Evolutionary conservation across 1,140 invertebrate species (phyloP).

Genomic region (Drosophila kurseongensis): DNA sequence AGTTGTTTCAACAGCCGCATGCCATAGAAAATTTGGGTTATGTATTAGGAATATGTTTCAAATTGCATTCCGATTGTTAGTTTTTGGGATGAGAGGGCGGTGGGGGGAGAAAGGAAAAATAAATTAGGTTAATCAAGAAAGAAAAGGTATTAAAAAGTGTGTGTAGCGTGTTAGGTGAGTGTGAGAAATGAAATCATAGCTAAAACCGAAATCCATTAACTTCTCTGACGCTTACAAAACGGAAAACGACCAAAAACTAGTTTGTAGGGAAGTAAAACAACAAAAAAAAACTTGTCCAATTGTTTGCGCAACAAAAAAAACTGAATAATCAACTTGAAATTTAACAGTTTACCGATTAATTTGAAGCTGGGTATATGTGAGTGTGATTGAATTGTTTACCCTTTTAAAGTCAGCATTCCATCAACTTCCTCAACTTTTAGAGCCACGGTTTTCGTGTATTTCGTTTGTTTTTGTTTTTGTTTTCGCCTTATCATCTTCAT

Average conservation of each 20-base stretch:
- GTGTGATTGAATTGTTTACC: conserved; percentile 40
- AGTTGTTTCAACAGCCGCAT: conserved; percentile 32
- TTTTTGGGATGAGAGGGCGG: conserved; percentile 13
- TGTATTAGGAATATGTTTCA: conserved; percentile 16
- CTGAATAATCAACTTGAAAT: conserved; percentile 51
- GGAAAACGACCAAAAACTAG: conserved; percentile 24
- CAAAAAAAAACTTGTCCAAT: conserved; percentile 55
- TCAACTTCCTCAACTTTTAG: conserved; percentile 34
- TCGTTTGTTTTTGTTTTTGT: conserved; percentile 6
- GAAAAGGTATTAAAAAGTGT: conserved; percentile 19
- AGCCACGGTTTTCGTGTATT: conserved; percentile 8
- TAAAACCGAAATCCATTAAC: conserved; percentile 8
- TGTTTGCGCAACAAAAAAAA: conserved; percentile 58
- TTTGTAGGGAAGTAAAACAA: conserved; percentile 21
- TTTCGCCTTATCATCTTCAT: conserved; percentile 15
- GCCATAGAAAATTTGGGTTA: conserved; percentile 26
- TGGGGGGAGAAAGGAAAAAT: conserved; percentile 37
- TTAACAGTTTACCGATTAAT: conserved; percentile 60
- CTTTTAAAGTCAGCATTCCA: conserved; percentile 27
- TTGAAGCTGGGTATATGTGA: conserved; percentile 35
- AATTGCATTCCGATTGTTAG: conserved; percentile 44
- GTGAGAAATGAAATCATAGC: conserved; percentile 35
- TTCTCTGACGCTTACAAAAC: conserved; percentile 11
- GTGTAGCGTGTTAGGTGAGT: conserved; percentile 9
- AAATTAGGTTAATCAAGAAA: conserved; percentile 44